Evolutionary conservation across 2,797 vertebrate genomes (phyloP).

Genomic region (Benthosema pterotum): DNA sequence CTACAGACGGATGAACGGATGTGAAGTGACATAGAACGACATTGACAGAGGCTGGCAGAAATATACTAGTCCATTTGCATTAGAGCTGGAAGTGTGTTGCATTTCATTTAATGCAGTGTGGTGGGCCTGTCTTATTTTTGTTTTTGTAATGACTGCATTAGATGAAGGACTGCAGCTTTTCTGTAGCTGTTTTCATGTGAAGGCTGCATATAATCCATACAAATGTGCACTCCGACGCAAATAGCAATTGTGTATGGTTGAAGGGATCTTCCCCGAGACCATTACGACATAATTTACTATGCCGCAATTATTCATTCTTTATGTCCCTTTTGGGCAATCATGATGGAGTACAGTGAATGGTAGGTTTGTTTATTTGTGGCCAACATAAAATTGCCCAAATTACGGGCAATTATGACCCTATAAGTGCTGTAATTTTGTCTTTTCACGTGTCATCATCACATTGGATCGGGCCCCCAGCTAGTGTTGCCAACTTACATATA

Average conservation of each 20-base stretch:
- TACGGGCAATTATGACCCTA: conserved; percentile 11
- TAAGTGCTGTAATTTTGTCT: conserved; percentile 35
- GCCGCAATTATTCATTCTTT: background rate
- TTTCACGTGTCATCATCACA: conserved; percentile 29
- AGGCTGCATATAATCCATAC: conserved; percentile 14
- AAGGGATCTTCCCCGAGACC: conserved; percentile 14
- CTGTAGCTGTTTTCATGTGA: conserved; percentile 18
- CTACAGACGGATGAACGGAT: too few species aligned
- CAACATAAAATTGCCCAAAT: too few species aligned
- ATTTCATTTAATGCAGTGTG: too few species aligned
- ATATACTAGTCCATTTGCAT: background rate
- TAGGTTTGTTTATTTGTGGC: conserved; percentile 10
- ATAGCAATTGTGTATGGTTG: conserved; percentile 15
- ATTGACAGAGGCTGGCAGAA: background rate
- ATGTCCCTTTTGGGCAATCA: background rate
- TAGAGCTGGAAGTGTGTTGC: too few species aligned
- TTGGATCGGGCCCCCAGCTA: conserved; percentile 54
- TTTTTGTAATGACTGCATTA: too few species aligned
- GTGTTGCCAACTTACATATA: too few species aligned
- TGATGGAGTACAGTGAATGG: conserved; percentile 8
- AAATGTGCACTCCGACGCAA: conserved; percentile 10
- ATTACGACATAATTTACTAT: conserved; percentile 3
- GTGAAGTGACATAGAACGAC: background rate
- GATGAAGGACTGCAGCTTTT: conserved; percentile 11
- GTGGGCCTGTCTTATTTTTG: too few species aligned